Evolutionary conservation across 2,113 vertebrate genomes (phyloP), one percentile per base, ranked within the genome.

Genomic region (Arvicanthis niloticus): DNA sequence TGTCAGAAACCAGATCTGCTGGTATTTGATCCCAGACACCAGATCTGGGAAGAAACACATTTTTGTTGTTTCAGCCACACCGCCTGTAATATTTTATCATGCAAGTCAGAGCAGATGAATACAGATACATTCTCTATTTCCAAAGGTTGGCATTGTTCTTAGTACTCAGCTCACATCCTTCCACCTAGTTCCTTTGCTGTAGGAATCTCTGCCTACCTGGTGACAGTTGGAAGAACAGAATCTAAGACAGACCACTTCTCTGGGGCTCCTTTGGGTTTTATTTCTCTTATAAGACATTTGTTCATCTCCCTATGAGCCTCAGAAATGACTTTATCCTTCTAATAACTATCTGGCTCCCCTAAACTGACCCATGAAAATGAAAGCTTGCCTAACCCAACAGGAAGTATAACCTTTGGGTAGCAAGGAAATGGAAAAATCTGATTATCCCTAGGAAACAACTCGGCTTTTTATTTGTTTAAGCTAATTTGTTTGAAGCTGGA

Each of bases 391-490:
- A 45, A 85, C 29, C 75, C 65, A 48, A 34, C 9, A 53, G 60
- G 56, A 72, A 85, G 68, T 73, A 40, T 34, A 67, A 68, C 34
- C 29, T 60, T 77, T 56, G 53, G 5, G 37, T 91, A 68, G 29
- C 45, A 78, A 78, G 58, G 40, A 88, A 92, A 88, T 51, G 7
- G 81, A 62, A 93, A 93, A 77, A 24, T 26, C 16, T 95, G 72
- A 12, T 81, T 91, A 42, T 70, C 94, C 82, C 8, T 48, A 68
- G 21, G 60, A 53, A 70, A 40, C 15, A 68, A 68, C 24, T 78
- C 29, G 17, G 48, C 31, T 90, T 95, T 93, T 58, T 77, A 51
- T 91, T 88, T 86, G 53, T 62, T 88, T 94, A 80, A 89, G n/a
- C 34, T 92, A 75, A 65, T 94, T 95, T 92, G 42, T 88, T 91